Evolutionary conservation across 2,113 vertebrate species (phyloP), one percentile per base, ranked within the genome.

Genomic region (Maccullochella peelii): DNA sequence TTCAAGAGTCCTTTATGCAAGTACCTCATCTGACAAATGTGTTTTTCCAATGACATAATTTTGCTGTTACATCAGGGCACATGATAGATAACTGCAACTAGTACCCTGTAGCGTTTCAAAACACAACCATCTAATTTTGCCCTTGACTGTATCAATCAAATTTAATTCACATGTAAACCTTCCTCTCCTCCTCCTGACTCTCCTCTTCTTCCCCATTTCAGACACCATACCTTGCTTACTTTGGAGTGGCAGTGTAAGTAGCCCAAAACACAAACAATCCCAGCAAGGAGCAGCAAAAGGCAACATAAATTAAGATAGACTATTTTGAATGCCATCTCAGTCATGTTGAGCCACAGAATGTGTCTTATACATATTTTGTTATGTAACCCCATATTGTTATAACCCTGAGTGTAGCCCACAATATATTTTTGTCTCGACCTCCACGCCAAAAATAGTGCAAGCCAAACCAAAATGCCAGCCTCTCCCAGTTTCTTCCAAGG

Each of bases 401-500:
- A 90, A 84, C 86, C 87, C 80, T 20, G 82, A 82, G 67, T 3
- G 52, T 54, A 84, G 80, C 88, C 84, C 80, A 49, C 62, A 73
- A 50, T 77, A 25, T 92, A 92, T 93, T 90, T 92, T 80, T 16
- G 78, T 86, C 80, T 77, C 69, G 8, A 86, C 88, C 90, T 77
- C 72, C 21, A 2, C 76, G 77, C 79, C 87, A 90, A 85, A 94
- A 92, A 93, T 93, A 94, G 91, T 36, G 30, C 52, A 50, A 75
- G 77, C 70, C 88, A 89, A 92, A 84, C 92, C 84, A 89, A 89
- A 92, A 89, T 71, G 67, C 82, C 83, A 90, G 86, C 91, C 92
- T 93, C 87, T 91, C 85, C 88, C 90, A 80, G 67, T 83, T 91
- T 92, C 86, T 88, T 88, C 89, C 87, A 85, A 94, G 89, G 93